Evolutionary conservation across 2,888 invertebrate genomes (phyloP), one percentile per base, ranked within the genome.

Genomic region (Anodontia alba): DNA sequence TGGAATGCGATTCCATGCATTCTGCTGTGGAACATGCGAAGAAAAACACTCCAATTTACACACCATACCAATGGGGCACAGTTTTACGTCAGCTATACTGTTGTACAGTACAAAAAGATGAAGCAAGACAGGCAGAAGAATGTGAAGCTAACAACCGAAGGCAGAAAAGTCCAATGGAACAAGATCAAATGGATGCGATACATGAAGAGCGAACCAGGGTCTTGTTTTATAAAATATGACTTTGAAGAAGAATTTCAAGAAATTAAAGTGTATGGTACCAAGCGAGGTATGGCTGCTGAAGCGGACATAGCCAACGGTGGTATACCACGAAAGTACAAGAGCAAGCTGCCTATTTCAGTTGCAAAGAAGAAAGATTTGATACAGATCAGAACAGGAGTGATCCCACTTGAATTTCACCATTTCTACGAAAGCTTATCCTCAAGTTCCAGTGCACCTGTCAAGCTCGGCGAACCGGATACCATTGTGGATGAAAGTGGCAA

Each of bases 1-100:
- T 85, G 78, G 80, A 78, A 62, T 78, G 70, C n/a, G 72, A 85
- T 43, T 67, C 71, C 31, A 80, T 85, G 77, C 83, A 83, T 62
- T 43, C 78, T 3, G 75, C 78, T 7, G 71, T 75, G 7, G 78
- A 81, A 31, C 69, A 51, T 76, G 81, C 78, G 26, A 81, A 81
- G 38, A 43, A 36, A 38, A 81, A 81, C 36, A 78, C 81, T 8
- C n/a, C 73, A 57, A 78, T 81, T 36, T 75, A 51, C 71, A 74
- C 72, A 12, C 75, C 81, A 54, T 62, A 49, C 23, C 78, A 81
- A 62, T 81, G 78, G 78, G 81, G 77, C n/a, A 73, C 73, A n/a
- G 81, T 77, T 15, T 8, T 81, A 17, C 12, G 29, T 12, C 73
- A 73, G 73, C 73, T 72, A 36, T 69, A 51, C 70, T 68, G 68